Conservation (phyloP, 2,888 invertebrate genomes). For the Apeira syringaria region DNA sequence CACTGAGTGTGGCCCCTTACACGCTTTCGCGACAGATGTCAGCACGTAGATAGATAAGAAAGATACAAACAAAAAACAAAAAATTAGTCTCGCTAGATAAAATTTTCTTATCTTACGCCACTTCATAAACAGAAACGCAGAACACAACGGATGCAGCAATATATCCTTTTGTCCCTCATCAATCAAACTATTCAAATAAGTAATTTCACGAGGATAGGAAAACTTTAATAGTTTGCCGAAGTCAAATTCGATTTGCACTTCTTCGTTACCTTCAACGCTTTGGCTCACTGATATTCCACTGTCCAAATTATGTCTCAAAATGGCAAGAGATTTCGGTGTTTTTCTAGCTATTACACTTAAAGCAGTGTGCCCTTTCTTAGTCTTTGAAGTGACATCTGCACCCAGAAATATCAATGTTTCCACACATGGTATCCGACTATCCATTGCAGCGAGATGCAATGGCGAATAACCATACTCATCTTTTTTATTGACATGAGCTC, state of each 20-base stretch:
- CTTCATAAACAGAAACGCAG: constrained; percentile 94
- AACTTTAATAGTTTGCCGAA: constrained; percentile 92
- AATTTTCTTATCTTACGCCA: constrained; percentile 96
- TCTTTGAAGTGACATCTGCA: constrained; percentile 93
- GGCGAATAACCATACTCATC: constrained; percentile 94
- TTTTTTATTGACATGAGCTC: constrained; percentile 91
- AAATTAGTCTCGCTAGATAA: constrained; percentile 91
- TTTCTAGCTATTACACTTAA: constrained; percentile 93
- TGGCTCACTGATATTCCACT: constrained; percentile 89
- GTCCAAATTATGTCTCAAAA: constrained; percentile 91
- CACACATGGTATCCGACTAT: constrained; percentile 92
- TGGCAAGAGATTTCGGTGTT: constrained; percentile 92
- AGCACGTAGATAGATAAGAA: constrained; percentile 91
- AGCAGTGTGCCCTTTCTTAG: constrained; percentile 93
- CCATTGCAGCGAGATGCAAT: constrained; percentile 92
- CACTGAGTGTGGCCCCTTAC: constrained; percentile 74
- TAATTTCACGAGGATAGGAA: constrained; percentile 92
- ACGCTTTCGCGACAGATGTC: constrained; percentile 89
- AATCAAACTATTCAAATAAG: constrained; percentile 93
- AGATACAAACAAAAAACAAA: constrained; percentile 91
- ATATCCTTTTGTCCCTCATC: constrained; percentile 95
- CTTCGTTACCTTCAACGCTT: constrained; percentile 89
- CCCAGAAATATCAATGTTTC: constrained; percentile 92
- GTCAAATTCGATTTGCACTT: constrained; percentile 92
- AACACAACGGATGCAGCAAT: constrained; percentile 92